These are phyloP conservation scores for Pygocentrus nattereri DNA, from an alignment of 2,797 vertebrate genomes.

Conservation along the genomic window DNA sequence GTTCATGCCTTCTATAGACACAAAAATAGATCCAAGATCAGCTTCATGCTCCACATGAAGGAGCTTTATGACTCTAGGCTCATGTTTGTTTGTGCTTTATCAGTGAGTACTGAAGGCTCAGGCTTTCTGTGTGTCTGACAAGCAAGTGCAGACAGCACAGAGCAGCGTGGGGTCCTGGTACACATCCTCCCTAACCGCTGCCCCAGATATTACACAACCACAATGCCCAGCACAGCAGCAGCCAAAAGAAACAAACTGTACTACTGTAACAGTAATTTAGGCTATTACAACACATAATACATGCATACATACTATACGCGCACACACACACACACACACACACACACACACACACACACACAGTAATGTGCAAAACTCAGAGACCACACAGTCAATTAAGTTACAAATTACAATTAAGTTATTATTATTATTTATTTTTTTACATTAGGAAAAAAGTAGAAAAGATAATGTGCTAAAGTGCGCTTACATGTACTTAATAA, in stretches of 20 bases:
- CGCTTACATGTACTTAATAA: no score
- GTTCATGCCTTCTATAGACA: neutral
- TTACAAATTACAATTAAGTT: no score
- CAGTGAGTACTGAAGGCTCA: constrained; percentile 2
- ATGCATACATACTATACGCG: neutral
- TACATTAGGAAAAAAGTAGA: no score
- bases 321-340: no score
- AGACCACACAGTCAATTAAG: no score
- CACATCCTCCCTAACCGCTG: neutral
- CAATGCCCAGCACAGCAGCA: neutral
- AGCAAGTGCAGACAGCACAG: constrained; percentile 8
- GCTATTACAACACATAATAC: no score
- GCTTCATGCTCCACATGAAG: neutral
- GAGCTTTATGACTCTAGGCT: neutral
- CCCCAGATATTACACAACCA: neutral
- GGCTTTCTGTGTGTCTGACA: constrained; percentile 16
- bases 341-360: no score
- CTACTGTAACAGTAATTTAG: no score
- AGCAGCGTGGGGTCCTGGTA: neutral
- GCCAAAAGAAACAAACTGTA: neutral
- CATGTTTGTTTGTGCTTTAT: constrained; percentile 15
- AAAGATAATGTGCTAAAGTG: no score
- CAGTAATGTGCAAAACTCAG: no score
- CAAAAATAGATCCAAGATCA: neutral
- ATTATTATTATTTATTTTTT: no score